Base-by-base conservation (phyloP, 2,888 invertebrate genomes). In the Drosophila pseudotakahashii region DNA sequence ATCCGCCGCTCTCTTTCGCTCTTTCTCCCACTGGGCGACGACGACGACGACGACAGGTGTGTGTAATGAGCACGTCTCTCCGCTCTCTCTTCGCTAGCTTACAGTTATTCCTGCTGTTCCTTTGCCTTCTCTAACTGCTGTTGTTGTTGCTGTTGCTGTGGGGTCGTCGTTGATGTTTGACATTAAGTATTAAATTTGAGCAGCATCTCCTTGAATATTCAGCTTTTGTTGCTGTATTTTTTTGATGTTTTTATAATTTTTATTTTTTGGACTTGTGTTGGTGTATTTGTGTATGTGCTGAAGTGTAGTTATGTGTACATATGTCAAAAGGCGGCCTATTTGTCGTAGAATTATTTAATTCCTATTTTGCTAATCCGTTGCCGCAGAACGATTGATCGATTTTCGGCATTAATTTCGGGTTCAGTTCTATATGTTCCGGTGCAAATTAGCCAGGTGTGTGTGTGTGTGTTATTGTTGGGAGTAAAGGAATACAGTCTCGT, bases 141-240 rank as follows among this genome's bases (percentile, higher is more conserved):
- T 60, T 72, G 51, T 42, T 73, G 74, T 61, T 72, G 36, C 19
- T 62, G 39, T 42, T 53, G 52, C 60, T 55, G 59, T 57, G 50
- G 32, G 51, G 62, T 51, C 42, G 52, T 63, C 48, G 57, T 19
- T 47, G 42, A 61, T 57, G 23, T 60, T 72, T 87, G 78, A 83
- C 88, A 88, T 82, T 73, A 86, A 73, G 71, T 67, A 48, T 72
- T 66, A 52, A 75, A 71, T 72, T 81, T 84, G 73, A 77, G 84
- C 70, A 76, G 64, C 78, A 83, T 87, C 77, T 76, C 68, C 69
- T 75, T 60, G 57, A 62, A 41, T 60, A 64, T 58, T 63, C 47
- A 34, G 45, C 23, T 60, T 60, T 54, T 60, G 32, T 42, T 61
- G 41, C 19, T 52, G 44, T 59, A 19, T 14, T 51, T 70, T 30